phyloP scores from a whole-genome alignment of 1,140 invertebrate genomes.

The Drosophila ironensis region DNA sequence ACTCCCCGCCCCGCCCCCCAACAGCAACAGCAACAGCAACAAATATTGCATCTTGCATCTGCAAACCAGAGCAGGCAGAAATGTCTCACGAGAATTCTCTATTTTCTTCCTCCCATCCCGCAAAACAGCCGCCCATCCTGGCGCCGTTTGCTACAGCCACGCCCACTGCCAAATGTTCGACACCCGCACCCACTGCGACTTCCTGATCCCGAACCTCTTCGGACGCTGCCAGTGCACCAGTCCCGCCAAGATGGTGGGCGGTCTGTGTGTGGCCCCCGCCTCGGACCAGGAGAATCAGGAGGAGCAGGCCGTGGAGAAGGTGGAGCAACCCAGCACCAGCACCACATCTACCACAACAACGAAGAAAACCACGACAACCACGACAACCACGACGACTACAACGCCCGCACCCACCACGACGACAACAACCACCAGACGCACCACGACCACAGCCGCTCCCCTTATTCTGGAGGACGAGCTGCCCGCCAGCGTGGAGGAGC shows the following conservation, averaged over 20 bases:
- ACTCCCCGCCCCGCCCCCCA: background rate
- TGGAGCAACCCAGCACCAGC: slow-evolving; percentile 76
- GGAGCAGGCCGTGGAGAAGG: slow-evolving; percentile 68
- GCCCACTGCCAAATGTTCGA: slow-evolving; percentile 93
- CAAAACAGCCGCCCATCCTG: slow-evolving; percentile 89
- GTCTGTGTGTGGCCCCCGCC: slow-evolving; percentile 83
- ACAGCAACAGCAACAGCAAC: background rate
- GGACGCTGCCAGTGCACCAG: slow-evolving; percentile 92
- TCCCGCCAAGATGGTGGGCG: slow-evolving; percentile 86
- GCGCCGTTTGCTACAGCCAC: slow-evolving; percentile 94
- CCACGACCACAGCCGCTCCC: slow-evolving; percentile 30
- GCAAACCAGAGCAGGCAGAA: slow-evolving; percentile 37
- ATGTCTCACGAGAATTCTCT: slow-evolving; percentile 47
- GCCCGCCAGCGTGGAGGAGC: slow-evolving; percentile 63
- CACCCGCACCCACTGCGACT: slow-evolving; percentile 92
- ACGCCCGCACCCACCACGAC: slow-evolving; percentile 23
- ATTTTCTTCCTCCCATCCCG: background rate
- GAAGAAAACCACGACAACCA: slow-evolving; percentile 24
- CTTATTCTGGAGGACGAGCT: slow-evolving; percentile 52
- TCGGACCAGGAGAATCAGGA: slow-evolving; percentile 26
- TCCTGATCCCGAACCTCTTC: slow-evolving; percentile 93
- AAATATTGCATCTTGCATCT: no score
- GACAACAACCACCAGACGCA: slow-evolving; percentile 24
- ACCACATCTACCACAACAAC: slow-evolving; percentile 40
- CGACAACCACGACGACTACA: slow-evolving; percentile 41